Evolutionary conservation across 2,888 invertebrate genomes (phyloP), one percentile per base, ranked within the genome.

Genomic region (Eustalomyia histrio): DNA sequence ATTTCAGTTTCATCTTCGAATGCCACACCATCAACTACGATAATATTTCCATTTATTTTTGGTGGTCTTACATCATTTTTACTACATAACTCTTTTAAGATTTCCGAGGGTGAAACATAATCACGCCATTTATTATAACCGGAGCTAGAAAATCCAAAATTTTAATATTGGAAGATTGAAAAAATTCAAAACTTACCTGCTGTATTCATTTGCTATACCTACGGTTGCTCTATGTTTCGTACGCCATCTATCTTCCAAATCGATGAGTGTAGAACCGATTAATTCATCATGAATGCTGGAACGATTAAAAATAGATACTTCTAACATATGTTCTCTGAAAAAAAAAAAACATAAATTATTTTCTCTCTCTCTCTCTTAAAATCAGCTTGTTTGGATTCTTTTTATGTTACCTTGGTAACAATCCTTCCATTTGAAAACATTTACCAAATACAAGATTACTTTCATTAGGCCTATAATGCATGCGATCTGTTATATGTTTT

Each of bases 191-290:
- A 90, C 92, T 91, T 89, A 95, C 95, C 92, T 90, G 72, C 93
- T 92, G 86, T 95, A 98, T 86, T 93, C 92, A 53, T 91, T 91
- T 0, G 95, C 89, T 14, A 98, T 89, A 0, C 97, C 97, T 85
- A 97, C 95, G 3, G 92, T 92, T 0, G 95, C 97, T 76, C 96
- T 92, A 87, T 97, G 96, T 83, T 93, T 93, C 17, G 94, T 94
- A 87, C 95, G 96, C 88, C 95, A 95, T 79, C 97, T 93, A 90
- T 97, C 95, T 91, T 98, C 98, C 60, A 98, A 91, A 89, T 98
- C 97, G 80, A 98, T 94, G 79, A 91, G 92, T 0, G 97, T 97
- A 85, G 94, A 94, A 0, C 97, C 98, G 85, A 98, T 96, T 9
- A 97, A 89, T 86, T 96, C 95, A 87, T 97, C 96, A 12, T 75